These are phyloP conservation scores for Smutsia temminckii DNA, from an alignment of 2,797 vertebrate genomes.

Conservation along the genomic window DNA sequence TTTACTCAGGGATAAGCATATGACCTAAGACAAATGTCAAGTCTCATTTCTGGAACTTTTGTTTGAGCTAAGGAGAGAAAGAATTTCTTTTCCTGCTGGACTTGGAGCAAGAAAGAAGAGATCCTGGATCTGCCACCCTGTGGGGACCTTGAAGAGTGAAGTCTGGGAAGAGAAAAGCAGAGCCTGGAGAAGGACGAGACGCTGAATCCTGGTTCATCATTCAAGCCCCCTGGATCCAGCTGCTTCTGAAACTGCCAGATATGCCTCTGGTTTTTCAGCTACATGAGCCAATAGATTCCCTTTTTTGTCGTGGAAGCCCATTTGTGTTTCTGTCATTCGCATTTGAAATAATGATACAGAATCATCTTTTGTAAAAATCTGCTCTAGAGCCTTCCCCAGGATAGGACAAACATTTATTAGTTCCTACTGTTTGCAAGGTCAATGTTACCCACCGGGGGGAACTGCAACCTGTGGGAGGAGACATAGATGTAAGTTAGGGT, in stretches of 20 bases:
- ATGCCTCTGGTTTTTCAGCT: background rate
- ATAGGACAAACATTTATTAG: background rate
- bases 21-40: background rate
- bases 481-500: background rate
- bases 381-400: background rate
- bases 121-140: background rate
- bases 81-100: background rate
- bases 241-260: slow-evolving; percentile 8
- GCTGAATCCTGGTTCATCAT: background rate
- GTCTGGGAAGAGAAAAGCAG: background rate
- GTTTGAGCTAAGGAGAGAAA: slow-evolving; percentile 1
- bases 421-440: background rate
- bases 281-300: background rate
- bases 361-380: slow-evolving; percentile 21
- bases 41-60: slow-evolving; percentile 26
- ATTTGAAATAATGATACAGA: slow-evolving; percentile 12
- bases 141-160: background rate
- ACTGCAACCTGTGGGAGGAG: background rate
- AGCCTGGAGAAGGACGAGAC: background rate
- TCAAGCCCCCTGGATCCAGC: background rate
- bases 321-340: slow-evolving; percentile 30
- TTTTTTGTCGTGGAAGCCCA: background rate
- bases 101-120: background rate
- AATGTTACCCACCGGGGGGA: background rate
- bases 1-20: background rate